phyloP scores from a whole-genome alignment of 2,113 vertebrate species.

The Xenus cinereus region DNA sequence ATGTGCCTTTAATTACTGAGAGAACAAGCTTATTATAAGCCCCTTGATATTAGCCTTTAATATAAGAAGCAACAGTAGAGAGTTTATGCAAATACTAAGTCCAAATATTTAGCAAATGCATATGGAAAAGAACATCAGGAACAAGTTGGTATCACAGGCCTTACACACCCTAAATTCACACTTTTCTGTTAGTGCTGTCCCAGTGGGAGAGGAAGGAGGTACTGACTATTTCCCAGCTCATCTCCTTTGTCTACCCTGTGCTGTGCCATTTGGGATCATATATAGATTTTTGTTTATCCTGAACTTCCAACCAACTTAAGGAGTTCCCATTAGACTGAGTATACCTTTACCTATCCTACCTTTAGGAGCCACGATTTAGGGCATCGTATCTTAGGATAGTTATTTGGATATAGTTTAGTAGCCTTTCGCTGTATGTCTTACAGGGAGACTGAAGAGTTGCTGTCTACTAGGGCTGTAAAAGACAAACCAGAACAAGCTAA shows the following conservation, averaged over 20 bases:
- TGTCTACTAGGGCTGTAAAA: not conserved
- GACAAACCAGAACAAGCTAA: not conserved
- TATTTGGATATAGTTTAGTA: not conserved
- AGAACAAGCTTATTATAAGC: not conserved
- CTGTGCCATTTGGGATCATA: not conserved
- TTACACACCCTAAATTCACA: not conserved
- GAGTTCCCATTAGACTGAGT: not conserved
- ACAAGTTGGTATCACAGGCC: not conserved
- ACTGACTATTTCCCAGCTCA: not conserved
- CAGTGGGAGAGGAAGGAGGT: not conserved
- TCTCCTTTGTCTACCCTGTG: not conserved
- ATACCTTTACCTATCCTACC: not conserved
- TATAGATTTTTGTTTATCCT: not conserved
- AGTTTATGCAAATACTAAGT: slow-evolving; percentile 44
- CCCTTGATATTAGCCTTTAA: slow-evolving; percentile 31
- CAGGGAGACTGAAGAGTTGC: not conserved
- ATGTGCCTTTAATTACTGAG: not conserved
- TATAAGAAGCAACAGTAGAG: slow-evolving; percentile 30
- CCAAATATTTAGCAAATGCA: slow-evolving; percentile 35
- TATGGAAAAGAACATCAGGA: slow-evolving; percentile 8
- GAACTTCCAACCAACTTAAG: not conserved
- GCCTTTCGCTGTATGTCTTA: not conserved
- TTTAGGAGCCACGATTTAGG: not conserved
- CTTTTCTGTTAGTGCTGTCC: not conserved
- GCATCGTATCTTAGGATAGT: not conserved